Conservation (phyloP, 2,113 vertebrate genomes). For the Toxotes chatareus region DNA sequence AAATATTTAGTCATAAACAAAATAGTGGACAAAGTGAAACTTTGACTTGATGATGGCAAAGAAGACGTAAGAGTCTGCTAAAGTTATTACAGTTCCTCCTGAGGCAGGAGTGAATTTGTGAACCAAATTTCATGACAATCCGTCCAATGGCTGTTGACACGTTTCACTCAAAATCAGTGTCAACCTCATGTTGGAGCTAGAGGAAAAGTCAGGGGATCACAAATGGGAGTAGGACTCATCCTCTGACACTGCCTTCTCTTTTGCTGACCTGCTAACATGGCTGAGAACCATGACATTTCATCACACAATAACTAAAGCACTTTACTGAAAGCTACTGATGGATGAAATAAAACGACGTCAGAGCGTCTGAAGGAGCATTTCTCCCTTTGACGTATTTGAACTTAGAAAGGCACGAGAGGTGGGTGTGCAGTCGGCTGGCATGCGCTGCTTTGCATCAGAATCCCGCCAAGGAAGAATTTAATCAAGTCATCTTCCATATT, state of each 20-base stretch:
- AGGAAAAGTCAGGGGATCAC: not conserved
- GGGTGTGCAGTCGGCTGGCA: not conserved
- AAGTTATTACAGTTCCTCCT: not conserved
- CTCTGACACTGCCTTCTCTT: not conserved
- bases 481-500: constrained; percentile 68
- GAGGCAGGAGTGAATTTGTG: not conserved
- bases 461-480: constrained; percentile 59
- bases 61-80: not conserved
- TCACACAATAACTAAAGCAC: constrained; percentile 3
- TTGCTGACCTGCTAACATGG: not conserved
- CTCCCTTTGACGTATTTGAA: constrained; percentile 36
- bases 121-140: not conserved
- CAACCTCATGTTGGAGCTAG: not conserved
- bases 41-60: not conserved
- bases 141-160: not conserved
- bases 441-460: constrained; percentile 37
- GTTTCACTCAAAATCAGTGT: not conserved
- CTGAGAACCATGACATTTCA: constrained; percentile 3
- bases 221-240: not conserved
- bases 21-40: too few species aligned
- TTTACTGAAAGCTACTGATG: constrained; percentile 29
- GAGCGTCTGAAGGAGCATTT: constrained; percentile 11
- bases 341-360: constrained; percentile 9
- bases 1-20: too few species aligned
- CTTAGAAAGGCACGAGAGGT: constrained; percentile 13